Percentiles rank a stretch among this genome's conserved stretches.
These are phyloP conservation scores for Phoxinus dragarum DNA, from an alignment of 2,797 vertebrate genomes.

Conservation along the genomic window DNA sequence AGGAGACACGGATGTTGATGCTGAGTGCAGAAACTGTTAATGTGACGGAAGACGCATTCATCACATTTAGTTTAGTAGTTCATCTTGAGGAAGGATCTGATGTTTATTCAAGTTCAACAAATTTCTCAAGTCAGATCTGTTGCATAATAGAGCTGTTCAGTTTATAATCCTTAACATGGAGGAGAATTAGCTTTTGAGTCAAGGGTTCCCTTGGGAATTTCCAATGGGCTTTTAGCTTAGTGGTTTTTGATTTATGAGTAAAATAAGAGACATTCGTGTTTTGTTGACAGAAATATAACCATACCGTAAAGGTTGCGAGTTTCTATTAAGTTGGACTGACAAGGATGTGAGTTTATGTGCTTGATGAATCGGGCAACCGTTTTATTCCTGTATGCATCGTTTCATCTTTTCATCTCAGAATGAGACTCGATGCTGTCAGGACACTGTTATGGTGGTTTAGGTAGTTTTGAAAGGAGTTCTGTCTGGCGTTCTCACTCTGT, in stretches of 20 bases:
- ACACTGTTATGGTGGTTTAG: not conserved
- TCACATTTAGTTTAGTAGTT: conserved; percentile 13
- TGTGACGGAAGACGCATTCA: conserved; percentile 38
- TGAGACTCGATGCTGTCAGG: not conserved
- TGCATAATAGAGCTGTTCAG: not conserved
- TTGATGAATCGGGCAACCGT: not conserved
- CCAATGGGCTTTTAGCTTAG: not conserved
- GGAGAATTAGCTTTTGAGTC: not conserved
- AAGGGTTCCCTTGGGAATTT: not conserved
- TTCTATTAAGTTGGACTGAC: not conserved
- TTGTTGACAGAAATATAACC: not conserved
- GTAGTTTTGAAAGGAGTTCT: not conserved
- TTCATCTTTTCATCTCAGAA: not conserved
- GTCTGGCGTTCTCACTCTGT: not conserved
- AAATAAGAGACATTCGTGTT: not conserved
- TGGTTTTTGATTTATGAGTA: not conserved
- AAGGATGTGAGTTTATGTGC: not conserved
- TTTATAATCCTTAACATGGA: not conserved
- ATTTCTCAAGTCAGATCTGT: conserved; percentile 1
- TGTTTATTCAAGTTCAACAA: conserved; percentile 14
- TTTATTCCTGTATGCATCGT: not conserved
- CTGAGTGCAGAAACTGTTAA: conserved; percentile 46
- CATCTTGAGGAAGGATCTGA: not conserved
- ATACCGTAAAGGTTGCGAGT: not conserved
- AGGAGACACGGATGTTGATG: conserved; percentile 46